Conservation (phyloP, 2,797 vertebrate species). For the Semotilus atromaculatus region DNA sequence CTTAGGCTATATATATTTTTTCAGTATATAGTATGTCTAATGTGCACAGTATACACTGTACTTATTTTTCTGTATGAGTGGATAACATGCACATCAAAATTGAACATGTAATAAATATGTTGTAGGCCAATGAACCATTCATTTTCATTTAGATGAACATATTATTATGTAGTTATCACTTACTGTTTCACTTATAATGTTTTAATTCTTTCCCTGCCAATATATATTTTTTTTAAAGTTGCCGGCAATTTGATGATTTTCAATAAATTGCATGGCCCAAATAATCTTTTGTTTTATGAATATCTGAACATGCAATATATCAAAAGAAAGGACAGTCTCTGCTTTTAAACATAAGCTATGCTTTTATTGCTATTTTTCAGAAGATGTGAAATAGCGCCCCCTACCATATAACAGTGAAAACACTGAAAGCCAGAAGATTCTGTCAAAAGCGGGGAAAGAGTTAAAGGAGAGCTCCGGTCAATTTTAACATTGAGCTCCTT, state of each 20-base stretch:
- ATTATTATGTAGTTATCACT: background rate
- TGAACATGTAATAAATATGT: background rate
- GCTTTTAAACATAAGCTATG: no score
- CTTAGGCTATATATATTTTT: background rate
- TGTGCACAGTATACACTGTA: background rate
- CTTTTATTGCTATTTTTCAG: no score
- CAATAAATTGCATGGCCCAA: background rate
- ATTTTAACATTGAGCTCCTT: no score
- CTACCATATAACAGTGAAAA: no score
- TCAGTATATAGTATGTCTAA: background rate
- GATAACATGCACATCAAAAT: background rate
- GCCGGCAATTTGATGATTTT: rapidly evolving
- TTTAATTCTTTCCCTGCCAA: background rate
- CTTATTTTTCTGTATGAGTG: background rate
- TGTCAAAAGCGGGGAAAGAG: background rate
- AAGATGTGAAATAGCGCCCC: no score
- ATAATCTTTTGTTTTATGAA: background rate
- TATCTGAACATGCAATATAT: no score
- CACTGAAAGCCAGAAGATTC: no score
- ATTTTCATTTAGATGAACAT: background rate
- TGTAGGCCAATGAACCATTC: background rate
- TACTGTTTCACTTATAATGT: background rate
- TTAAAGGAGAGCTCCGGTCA: no score
- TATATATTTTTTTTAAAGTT: no score
- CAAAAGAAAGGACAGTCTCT: no score